A percentile compares a stretch with the other conserved stretches of the same genome.
Evolutionary conservation across 2,888 invertebrate genomes (phyloP).

Genomic region (Apamea epomidion): DNA sequence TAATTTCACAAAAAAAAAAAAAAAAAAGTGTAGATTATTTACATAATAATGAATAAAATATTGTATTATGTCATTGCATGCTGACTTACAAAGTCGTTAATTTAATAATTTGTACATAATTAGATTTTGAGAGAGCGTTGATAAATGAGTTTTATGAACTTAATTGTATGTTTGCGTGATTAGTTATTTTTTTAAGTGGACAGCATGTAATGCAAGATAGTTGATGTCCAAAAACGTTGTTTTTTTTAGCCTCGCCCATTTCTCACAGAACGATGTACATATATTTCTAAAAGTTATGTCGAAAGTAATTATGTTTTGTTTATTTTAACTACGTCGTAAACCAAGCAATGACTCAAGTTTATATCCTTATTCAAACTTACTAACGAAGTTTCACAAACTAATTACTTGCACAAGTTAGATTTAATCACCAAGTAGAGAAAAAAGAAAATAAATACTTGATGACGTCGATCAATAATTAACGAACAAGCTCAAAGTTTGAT

Average conservation of each 20-base stretch:
- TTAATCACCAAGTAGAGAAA: conserved; percentile 15
- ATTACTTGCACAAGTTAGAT: conserved; percentile 33
- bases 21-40: neutral
- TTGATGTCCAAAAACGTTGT: conserved; percentile 38
- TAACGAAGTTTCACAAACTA: conserved; percentile 35
- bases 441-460: conserved; percentile 22
- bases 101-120: conserved; percentile 56
- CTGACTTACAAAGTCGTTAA: conserved; percentile 49
- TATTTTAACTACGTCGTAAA: neutral
- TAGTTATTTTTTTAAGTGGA: conserved; percentile 56
- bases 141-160: conserved; percentile 46
- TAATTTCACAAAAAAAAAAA: neutral
- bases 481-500: neutral
- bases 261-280: conserved; percentile 37
- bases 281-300: conserved; percentile 27
- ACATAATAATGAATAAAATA: neutral
- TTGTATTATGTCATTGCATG: conserved; percentile 61
- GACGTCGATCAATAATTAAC: conserved; percentile 20
- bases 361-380: conserved; percentile 28
- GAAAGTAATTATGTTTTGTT: conserved; percentile 8
- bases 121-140: conserved; percentile 55
- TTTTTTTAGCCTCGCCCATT: conserved; percentile 49
- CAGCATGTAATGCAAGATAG: conserved; percentile 65
- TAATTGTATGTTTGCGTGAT: conserved; percentile 67
- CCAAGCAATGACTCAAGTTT: conserved; percentile 15